Conservation (phyloP, 2,113 vertebrate genomes). For the Zootoca vivipara region DNA sequence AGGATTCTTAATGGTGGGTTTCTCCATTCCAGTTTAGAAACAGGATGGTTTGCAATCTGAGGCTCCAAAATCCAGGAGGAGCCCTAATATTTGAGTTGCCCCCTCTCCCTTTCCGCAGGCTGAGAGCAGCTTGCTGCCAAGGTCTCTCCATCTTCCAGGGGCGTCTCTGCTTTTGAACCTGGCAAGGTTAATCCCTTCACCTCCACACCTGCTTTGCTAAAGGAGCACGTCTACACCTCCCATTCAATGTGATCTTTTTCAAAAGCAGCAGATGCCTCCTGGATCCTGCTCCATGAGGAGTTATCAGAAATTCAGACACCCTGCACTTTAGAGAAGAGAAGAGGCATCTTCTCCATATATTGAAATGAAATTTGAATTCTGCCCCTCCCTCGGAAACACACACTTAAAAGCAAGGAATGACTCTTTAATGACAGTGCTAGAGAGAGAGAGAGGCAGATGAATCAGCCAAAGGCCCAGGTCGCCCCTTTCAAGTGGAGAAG, state of each 20-base stretch:
- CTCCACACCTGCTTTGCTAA: not conserved
- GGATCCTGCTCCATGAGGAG: constrained; percentile 44
- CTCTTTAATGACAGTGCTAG: constrained; percentile 54
- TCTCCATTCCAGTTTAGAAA: no score
- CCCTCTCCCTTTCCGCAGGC: not conserved
- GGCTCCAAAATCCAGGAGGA: not conserved
- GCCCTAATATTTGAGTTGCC: not conserved
- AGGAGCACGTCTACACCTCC: not conserved
- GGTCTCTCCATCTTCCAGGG: not conserved
- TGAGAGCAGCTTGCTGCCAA: no score
- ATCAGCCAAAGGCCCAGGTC: constrained; percentile 50
- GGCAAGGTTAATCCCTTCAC: not conserved
- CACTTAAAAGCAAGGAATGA: constrained; percentile 67
- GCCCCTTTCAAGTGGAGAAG: constrained; percentile 65
- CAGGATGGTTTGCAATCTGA: no score
- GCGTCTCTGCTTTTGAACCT: not conserved
- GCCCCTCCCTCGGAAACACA: constrained; percentile 3
- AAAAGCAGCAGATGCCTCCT: constrained; percentile 20
- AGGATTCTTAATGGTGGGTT: no score
- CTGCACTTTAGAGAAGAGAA: constrained; percentile 52
- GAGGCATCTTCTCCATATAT: constrained; percentile 51
- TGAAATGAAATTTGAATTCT: constrained; percentile 62
- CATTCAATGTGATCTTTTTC: not conserved
- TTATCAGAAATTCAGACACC: constrained; percentile 48
- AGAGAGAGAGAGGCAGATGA: constrained; percentile 46